Evolutionary conservation across 1,140 invertebrate genomes (phyloP).

Genomic region (Dendroctonus valens): DNA sequence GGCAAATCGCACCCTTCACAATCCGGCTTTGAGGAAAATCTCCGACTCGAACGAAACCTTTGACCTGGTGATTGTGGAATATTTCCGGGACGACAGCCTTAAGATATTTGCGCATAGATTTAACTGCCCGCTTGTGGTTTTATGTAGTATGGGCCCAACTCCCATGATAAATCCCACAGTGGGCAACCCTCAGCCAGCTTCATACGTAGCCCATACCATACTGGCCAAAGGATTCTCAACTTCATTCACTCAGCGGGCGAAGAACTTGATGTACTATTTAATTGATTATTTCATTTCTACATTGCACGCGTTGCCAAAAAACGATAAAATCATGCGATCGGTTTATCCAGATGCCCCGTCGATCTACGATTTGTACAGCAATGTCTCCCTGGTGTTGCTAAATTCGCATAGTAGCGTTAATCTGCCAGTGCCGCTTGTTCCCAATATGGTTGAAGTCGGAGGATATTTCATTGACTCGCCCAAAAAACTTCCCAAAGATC

Average conservation of each 20-base stretch:
- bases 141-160: constrained; percentile 33
- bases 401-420: constrained; percentile 48
- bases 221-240: background rate
- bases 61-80: constrained; percentile 65
- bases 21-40: too few relatives aligned
- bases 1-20: too few relatives aligned
- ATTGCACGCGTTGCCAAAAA: too few relatives aligned
- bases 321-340: constrained; percentile 37
- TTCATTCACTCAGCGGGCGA: constrained; percentile 25
- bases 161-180: constrained; percentile 3
- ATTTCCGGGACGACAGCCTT: constrained; percentile 68
- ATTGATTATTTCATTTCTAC: too few relatives aligned
- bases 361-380: constrained; percentile 53
- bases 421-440: constrained; percentile 39
- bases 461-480: constrained; percentile 46
- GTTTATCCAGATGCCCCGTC: constrained; percentile 52
- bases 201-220: background rate
- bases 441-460: constrained; percentile 57
- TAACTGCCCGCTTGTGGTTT: constrained; percentile 17
- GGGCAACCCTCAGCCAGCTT: constrained; percentile 1
- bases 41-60: constrained; percentile 50
- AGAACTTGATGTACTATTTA: constrained; percentile 32
- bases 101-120: constrained; percentile 47
- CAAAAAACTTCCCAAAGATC: constrained; percentile 46
- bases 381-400: constrained; percentile 55